Percentiles rank a stretch among this genome's conserved stretches.
Conservation (phyloP, 92 coral and sea anemone species). For the Palythoa grandiflora region DNA sequence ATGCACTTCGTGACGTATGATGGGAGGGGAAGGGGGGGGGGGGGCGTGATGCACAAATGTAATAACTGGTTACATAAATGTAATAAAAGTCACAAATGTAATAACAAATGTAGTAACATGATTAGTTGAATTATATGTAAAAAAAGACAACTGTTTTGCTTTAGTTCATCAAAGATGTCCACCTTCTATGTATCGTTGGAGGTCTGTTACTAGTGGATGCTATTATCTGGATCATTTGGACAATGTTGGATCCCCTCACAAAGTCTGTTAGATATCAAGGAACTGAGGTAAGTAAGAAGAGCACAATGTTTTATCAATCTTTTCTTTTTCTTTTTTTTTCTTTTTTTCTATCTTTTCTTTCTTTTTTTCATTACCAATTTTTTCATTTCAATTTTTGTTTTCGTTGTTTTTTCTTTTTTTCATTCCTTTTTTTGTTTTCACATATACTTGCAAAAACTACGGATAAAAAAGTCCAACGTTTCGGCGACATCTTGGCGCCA, state of each 20-base stretch:
- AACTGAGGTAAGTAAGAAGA: not conserved
- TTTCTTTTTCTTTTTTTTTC: too few relatives aligned
- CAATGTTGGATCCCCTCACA: constrained; percentile 69
- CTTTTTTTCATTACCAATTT: not conserved
- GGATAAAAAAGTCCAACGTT: too few relatives aligned
- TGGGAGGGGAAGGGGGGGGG: too few relatives aligned
- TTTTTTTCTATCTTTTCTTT: not conserved
- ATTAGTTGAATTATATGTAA: too few relatives aligned
- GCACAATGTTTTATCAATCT: too few relatives aligned
- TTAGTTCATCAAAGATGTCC: constrained; percentile 83
- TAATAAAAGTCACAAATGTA: too few relatives aligned
- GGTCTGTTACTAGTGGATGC: constrained; percentile 72
- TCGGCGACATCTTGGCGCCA: too few relatives aligned
- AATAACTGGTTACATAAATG: too few relatives aligned
- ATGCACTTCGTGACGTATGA: too few relatives aligned
- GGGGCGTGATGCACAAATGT: too few relatives aligned
- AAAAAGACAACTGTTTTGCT: not conserved
- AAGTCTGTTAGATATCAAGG: constrained; percentile 57
- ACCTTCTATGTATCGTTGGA: constrained; percentile 78
- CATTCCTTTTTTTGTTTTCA: not conserved
- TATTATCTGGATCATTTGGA: constrained; percentile 70
- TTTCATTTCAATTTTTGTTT: not conserved
- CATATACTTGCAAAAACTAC: too few relatives aligned
- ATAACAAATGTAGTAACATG: too few relatives aligned
- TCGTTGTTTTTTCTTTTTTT: not conserved